These are phyloP conservation scores for Dendrocincla tyrannina DNA, from an alignment of 2,797 vertebrate species.

Conservation along the genomic window DNA sequence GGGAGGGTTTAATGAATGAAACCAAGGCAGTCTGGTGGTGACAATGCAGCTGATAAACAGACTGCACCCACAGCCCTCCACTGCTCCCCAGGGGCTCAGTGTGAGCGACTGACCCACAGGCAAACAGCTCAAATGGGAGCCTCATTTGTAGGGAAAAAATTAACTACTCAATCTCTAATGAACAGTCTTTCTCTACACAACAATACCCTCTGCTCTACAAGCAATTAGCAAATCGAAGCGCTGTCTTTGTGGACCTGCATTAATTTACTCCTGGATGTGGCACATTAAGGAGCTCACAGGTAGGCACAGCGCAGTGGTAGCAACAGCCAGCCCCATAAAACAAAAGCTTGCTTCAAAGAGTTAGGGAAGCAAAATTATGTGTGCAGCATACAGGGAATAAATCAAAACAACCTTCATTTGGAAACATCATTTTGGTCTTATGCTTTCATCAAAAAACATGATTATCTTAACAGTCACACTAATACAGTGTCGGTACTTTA, in stretches of 20 bases:
- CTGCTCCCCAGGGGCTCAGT: not conserved
- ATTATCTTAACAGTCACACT: constrained; percentile 11
- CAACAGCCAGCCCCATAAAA: constrained; percentile 19
- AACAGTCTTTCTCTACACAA: constrained; percentile 24
- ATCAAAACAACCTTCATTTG: constrained; percentile 51
- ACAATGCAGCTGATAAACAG: not conserved
- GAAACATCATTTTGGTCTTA: constrained; percentile 39
- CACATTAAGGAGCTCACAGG: constrained; percentile 50
- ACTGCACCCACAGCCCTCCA: not conserved
- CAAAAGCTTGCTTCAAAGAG: constrained; percentile 43
- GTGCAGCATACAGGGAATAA: not conserved
- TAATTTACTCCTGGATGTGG: constrained; percentile 41
- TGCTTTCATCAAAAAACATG: constrained; percentile 44
- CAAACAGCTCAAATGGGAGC: not conserved
- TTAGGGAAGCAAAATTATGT: constrained; percentile 9
- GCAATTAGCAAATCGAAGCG: constrained; percentile 59
- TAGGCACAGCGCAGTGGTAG: not conserved
- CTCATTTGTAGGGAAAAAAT: constrained; percentile 5
- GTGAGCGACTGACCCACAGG: not conserved
- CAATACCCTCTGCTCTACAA: constrained; percentile 20
- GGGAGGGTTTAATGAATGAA: constrained; percentile 8
- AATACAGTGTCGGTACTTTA: not conserved
- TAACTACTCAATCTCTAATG: constrained; percentile 37
- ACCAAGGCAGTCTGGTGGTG: not conserved
- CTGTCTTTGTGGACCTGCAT: constrained; percentile 42